phyloP scores from a whole-genome alignment of 1,140 invertebrate genomes.

The Melitaea cinxia region DNA sequence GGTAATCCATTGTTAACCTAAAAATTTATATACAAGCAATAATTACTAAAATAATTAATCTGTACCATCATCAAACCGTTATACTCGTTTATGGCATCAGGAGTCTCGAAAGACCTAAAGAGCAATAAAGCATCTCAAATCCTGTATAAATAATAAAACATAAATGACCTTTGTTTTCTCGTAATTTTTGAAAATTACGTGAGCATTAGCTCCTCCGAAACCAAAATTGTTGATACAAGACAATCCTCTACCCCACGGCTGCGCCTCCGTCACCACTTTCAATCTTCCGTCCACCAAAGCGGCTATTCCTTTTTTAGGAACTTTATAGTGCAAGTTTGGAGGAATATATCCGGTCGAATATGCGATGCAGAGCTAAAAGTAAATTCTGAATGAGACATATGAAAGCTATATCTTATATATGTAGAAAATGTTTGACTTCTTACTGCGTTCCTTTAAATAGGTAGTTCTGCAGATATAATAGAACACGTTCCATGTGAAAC shows the following conservation, averaged over 20 bases:
- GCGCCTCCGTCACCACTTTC: conserved; percentile 86
- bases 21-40: background rate
- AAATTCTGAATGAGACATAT: background rate
- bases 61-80: background rate
- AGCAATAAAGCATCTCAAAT: conserved; percentile 16
- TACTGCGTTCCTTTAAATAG: too few relatives aligned
- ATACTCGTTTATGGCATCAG: too few relatives aligned
- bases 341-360: conserved; percentile 89
- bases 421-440: too few relatives aligned
- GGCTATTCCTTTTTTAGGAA: conserved; percentile 87
- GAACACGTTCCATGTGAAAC: background rate
- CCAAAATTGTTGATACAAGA: conserved; percentile 92
- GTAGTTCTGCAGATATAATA: too few relatives aligned
- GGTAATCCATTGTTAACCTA: conserved; percentile 79
- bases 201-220: conserved; percentile 92
- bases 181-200: conserved; percentile 85
- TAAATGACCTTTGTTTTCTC: conserved; percentile 48
- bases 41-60: background rate
- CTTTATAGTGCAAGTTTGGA: conserved; percentile 90
- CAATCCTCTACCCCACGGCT: conserved; percentile 83
- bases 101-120: too few relatives aligned
- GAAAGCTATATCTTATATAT: conserved; percentile 86
- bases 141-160: background rate
- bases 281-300: conserved; percentile 87
- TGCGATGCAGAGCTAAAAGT: conserved; percentile 82